These are phyloP conservation scores for Oreochromis mossambicus DNA, from an alignment of 2,797 vertebrate genomes.

Conservation along the genomic window DNA sequence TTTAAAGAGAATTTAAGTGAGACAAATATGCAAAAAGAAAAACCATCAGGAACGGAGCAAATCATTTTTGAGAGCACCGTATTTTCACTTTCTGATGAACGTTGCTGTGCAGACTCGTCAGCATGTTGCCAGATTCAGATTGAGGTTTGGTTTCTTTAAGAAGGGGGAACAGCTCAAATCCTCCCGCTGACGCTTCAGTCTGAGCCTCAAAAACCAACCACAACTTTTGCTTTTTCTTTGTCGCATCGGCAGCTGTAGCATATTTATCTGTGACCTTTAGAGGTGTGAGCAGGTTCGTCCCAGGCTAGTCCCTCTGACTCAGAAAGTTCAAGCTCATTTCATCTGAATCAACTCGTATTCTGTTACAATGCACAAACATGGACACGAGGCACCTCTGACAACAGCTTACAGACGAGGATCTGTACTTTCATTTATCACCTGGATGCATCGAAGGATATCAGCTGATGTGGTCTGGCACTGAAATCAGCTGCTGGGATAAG, in stretches of 20 bases:
- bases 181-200: neutral
- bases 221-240: neutral
- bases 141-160: neutral
- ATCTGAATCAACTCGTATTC: neutral
- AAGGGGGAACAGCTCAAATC: neutral
- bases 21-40: neutral
- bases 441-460: neutral
- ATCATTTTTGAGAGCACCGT: neutral
- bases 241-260: neutral
- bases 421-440: neutral
- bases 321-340: neutral
- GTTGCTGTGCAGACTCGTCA: neutral
- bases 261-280: neutral
- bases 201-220: neutral
- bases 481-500: neutral
- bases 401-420: neutral
- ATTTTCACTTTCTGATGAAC: neutral
- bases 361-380: fast-evolving
- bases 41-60: neutral
- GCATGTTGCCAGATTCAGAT: neutral
- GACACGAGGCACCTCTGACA: neutral
- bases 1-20: neutral
- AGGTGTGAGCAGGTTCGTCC: neutral
- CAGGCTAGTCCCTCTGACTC: neutral
- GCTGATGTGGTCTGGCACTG: neutral